Percentiles rank a stretch among this genome's conserved stretches.
Evolutionary conservation across 2,797 vertebrate genomes (phyloP).

Genomic region (Coregonus suidteri): DNA sequence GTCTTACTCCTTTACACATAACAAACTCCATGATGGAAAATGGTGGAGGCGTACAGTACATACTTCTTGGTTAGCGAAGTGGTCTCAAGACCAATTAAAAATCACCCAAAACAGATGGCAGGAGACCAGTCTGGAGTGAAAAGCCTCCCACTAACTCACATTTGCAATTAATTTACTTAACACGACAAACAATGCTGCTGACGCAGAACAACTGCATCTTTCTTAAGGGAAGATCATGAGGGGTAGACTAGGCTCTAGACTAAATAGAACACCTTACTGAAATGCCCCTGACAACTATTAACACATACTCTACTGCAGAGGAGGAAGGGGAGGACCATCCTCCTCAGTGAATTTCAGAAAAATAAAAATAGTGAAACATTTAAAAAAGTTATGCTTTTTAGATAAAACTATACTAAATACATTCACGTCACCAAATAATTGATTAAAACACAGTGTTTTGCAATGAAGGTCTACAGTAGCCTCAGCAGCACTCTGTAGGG

Average conservation of each 20-base stretch:
- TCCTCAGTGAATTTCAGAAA: too few species aligned
- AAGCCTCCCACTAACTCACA: slow-evolving; percentile 8
- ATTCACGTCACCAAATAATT: too few species aligned
- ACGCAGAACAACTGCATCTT: not conserved
- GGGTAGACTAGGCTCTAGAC: not conserved
- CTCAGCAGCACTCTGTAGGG: too few species aligned
- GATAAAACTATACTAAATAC: too few species aligned
- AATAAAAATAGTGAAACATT: too few species aligned
- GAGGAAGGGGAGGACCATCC: too few species aligned
- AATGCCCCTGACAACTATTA: not conserved
- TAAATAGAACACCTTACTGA: not conserved
- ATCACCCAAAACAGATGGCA: slow-evolving; percentile 35
- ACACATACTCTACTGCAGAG: not conserved
- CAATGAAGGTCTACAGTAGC: too few species aligned
- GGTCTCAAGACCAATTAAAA: slow-evolving; percentile 30
- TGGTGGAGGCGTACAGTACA: slow-evolving; percentile 2
- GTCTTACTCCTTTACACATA: not conserved
- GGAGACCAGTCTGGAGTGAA: not conserved
- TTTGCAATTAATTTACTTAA: slow-evolving; percentile 12
- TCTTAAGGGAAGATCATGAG: not conserved
- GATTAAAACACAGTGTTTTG: too few species aligned
- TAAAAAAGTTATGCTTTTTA: too few species aligned
- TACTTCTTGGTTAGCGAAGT: not conserved
- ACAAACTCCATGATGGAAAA: not conserved
- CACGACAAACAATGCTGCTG: slow-evolving; percentile 9